phyloP scores from a whole-genome alignment of 1,140 invertebrate species.

The Drosophila repleta region DNA sequence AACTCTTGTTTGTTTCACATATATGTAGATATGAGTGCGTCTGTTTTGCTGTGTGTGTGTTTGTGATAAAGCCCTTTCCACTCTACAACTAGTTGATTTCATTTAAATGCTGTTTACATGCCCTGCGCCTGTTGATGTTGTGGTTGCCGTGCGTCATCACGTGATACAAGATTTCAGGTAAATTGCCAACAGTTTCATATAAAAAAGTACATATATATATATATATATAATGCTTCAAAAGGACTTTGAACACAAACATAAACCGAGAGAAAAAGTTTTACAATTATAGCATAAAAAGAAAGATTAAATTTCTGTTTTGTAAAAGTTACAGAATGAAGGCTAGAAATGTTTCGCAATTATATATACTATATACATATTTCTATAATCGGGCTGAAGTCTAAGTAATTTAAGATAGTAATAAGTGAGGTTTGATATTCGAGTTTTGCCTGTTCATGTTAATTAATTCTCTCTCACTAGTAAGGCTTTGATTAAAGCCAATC shows the following conservation, averaged over 20 bases:
- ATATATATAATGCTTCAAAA: too few species aligned
- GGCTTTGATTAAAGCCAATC: neutral
- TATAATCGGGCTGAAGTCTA: too few species aligned
- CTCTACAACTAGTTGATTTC: slow-evolving; percentile 55
- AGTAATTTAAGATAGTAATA: too few species aligned
- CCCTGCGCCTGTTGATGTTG: slow-evolving; percentile 12
- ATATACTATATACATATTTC: too few species aligned
- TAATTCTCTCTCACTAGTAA: neutral
- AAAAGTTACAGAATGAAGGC: too few species aligned
- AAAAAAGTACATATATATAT: neutral
- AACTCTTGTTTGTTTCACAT: neutral
- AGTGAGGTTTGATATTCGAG: neutral
- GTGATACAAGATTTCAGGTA: neutral
- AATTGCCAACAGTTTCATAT: neutral
- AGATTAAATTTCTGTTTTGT: too few species aligned
- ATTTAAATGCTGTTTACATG: slow-evolving; percentile 49
- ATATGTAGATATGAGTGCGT: neutral
- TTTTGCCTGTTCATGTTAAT: neutral
- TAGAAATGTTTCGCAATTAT: too few species aligned
- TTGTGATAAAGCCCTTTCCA: slow-evolving; percentile 16
- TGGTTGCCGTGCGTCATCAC: slow-evolving; percentile 10
- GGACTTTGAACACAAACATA: too few species aligned
- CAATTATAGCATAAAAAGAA: too few species aligned
- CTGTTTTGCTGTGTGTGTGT: slow-evolving; percentile 20
- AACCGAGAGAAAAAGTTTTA: too few species aligned